Conservation (phyloP, 2,888 invertebrate genomes). For the Agrypnus murinus region DNA sequence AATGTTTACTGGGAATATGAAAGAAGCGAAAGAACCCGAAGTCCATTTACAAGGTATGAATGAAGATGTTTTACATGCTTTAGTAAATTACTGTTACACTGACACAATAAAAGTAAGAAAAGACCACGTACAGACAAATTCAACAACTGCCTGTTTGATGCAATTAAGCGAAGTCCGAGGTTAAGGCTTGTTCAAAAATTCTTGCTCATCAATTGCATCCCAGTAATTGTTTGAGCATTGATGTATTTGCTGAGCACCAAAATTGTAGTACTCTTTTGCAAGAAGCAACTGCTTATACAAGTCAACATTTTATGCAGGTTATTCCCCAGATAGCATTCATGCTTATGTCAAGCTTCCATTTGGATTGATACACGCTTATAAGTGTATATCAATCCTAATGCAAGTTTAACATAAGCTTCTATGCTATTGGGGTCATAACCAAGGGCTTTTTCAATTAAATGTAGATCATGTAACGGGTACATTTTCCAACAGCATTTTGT, state of each 20-base stretch:
- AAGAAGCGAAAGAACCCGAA: slow-evolving; percentile 89
- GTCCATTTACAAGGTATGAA: slow-evolving; percentile 90
- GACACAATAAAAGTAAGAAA: slow-evolving; percentile 89
- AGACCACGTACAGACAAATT: slow-evolving; percentile 91
- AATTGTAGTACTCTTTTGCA: slow-evolving; percentile 87
- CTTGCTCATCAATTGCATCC: slow-evolving; percentile 93
- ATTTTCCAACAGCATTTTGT: no score
- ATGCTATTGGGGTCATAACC: no score
- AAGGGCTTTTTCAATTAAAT: slow-evolving; percentile 86
- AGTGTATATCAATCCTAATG: no score
- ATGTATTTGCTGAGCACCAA: slow-evolving; percentile 94
- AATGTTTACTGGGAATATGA: slow-evolving; percentile 93
- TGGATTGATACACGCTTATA: no score
- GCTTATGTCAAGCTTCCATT: no score
- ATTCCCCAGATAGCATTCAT: no score
- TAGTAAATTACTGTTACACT: slow-evolving; percentile 94
- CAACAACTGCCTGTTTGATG: slow-evolving; percentile 91
- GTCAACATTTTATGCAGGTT: slow-evolving; percentile 89
- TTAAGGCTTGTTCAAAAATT: slow-evolving; percentile 92
- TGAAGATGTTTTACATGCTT: slow-evolving; percentile 87
- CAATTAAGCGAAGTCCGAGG: slow-evolving; percentile 90
- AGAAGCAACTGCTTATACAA: slow-evolving; percentile 89
- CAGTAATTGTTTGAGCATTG: slow-evolving; percentile 95
- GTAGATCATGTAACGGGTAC: no score
- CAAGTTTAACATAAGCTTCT: no score